phyloP scores from a whole-genome alignment of 2,888 invertebrate species.

The Thera britannica region DNA sequence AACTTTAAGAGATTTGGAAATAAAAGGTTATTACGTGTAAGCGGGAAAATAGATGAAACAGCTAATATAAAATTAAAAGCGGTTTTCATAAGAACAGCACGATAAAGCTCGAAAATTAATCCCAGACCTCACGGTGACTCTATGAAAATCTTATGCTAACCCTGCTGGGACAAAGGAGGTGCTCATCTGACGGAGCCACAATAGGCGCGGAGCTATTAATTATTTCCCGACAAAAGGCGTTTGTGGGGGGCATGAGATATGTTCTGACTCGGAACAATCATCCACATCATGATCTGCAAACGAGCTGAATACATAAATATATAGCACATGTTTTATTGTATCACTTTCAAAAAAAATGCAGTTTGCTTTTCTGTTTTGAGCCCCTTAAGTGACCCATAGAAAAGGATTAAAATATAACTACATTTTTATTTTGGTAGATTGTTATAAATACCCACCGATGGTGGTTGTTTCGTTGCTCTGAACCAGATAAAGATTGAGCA shows the following conservation, averaged over 20 bases:
- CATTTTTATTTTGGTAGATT: no score
- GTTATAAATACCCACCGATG: no score
- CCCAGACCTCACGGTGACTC: conserved; percentile 31
- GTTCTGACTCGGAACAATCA: conserved; percentile 55
- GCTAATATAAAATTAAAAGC: conserved; percentile 1
- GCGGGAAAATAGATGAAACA: no score
- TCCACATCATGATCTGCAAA: conserved; percentile 38
- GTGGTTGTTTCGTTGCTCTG: no score
- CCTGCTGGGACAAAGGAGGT: conserved; percentile 58
- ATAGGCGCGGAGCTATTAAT: conserved; percentile 67
- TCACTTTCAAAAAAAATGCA: no score
- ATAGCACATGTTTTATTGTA: no score
- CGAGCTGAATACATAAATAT: conserved; percentile 19
- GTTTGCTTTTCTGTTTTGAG: no score
- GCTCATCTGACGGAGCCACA: conserved; percentile 57
- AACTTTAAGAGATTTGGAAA: no score
- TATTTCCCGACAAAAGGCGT: conserved; percentile 66
- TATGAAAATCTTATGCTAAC: conserved; percentile 46
- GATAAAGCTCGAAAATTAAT: conserved; percentile 25
- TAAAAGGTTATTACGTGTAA: no score
- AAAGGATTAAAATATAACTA: no score
- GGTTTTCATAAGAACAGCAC: background rate
- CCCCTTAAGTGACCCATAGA: no score
- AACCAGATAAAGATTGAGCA: no score
- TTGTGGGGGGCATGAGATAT: conserved; percentile 53